Base-by-base conservation (phyloP, 2,113 vertebrate species). In the Cyprinodon variegatus region DNA sequence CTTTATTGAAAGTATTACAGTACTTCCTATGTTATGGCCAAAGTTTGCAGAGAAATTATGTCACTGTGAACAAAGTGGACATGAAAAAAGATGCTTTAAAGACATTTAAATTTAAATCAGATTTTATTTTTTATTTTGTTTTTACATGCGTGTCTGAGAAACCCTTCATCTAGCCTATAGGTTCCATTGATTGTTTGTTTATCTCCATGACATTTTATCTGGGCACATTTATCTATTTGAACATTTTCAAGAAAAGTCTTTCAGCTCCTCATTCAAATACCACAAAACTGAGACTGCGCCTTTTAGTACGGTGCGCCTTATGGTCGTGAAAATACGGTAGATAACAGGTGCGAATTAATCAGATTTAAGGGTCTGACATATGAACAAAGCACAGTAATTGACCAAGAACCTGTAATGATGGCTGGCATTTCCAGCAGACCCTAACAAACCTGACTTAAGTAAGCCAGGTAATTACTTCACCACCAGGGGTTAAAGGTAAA, bases 381-480 rank as follows among this genome's bases (percentile, higher is more conserved):
- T 74, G 78, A 89, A 89, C 90, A 90, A 90, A 90, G 81, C 66
- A 72, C 62, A 60, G 17, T 67, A 74, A 83, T 50, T 65, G 88
- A 81, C 81, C 81, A 79, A 60, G 11, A 72, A 71, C 72, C 70
- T 66, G 57, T 43, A 73, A 74, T 10, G 83, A 69, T 43, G 68
- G 69, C 61, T 68, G 70, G 61, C 4, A 22, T 61, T 70, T 70
- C 84, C 75, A 77, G 14, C 48, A 12, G 74, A 50, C 81, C 46
- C 20, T 70, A 77, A 78, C 83, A 84, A 83, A 84, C 84, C 63
- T 41, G 22, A 77, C 74, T 92, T 92, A 91, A 84, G 84, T 90
- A 89, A 93, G 85, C 78, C 88, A 88, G 89, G 90, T 93, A 92
- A 93, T 92, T 91, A 92, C 81, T 85, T 83, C 86, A 83, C 79